Base-by-base conservation (phyloP, 2,113 vertebrate species). In the Rhombomys opimus region DNA sequence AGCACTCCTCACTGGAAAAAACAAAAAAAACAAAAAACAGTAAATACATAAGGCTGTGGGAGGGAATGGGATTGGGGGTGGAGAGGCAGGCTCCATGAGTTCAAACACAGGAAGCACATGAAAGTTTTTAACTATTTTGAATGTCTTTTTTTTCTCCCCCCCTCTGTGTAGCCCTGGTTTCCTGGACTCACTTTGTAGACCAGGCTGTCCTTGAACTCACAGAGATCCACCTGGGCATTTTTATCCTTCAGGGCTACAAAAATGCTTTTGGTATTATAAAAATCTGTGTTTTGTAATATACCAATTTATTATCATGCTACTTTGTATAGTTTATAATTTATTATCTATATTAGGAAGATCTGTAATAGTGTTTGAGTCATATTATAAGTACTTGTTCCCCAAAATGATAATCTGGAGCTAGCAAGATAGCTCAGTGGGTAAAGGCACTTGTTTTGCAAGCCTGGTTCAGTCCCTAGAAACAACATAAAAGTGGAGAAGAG, bases 301-400 rank as follows among this genome's bases (percentile, higher is more conserved):
- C 18, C 54, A 67, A 73, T 95, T 90, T 90, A 72, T 77, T 88
- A 13, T 88, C 63, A 11, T 88, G 87, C 67, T 67, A 61, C 25
- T 86, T 65, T 90, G 7, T 94, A 8, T 77, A 70, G 67, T 22
- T 35, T 94, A 41, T 78, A 67, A 5, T 84, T 54, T 38, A n/a
- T 59, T 87, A 27, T 90, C 81, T 78, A 50, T 78, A 50, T 81
- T 87, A n/a, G 70, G 15, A 94, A 92, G 76, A 78, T 77, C 15
- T 32, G 25, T 65, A 67, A 78, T 75, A 95, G 25, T 41, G 73
- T 84, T 89, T 90, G 75, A 87, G 46, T 95, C 50, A 61, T 88
- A 84, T 63, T 67, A 27, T n/a, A 72, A 72, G 67, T 32, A 77
- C 15, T 78, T 76, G 41, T 76, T 41, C 23, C 73, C 73, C 23